Evolutionary conservation across 2,797 vertebrate species (phyloP).

Genomic region (Ataeniobius toweri): DNA sequence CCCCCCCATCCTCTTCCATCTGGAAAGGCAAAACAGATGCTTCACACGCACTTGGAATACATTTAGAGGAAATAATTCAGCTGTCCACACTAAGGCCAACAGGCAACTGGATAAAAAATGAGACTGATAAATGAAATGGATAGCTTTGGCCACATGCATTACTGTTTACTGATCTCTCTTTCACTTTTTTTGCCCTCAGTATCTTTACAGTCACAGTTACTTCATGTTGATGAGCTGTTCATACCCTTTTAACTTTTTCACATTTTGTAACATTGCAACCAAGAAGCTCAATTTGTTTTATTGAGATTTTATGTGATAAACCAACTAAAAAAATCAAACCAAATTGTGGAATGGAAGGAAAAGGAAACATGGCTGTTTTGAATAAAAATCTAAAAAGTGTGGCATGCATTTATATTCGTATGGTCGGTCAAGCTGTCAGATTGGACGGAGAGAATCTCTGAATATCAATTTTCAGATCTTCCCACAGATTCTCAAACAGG

Average conservation of each 20-base stretch:
- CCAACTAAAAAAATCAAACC: too few species aligned
- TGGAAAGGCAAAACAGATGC: slow-evolving; percentile 31
- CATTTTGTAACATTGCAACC: background rate
- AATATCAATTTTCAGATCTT: too few species aligned
- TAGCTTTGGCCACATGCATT: background rate
- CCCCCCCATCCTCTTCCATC: slow-evolving; percentile 29
- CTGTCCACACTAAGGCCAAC: background rate
- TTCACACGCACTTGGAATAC: slow-evolving; percentile 7
- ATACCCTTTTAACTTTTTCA: background rate
- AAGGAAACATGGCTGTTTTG: background rate
- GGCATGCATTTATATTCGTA: background rate
- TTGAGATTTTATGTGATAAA: background rate
- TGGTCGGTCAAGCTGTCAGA: background rate
- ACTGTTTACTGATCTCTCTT: slow-evolving; percentile 1
- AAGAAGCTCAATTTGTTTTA: background rate
- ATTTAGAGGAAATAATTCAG: slow-evolving; percentile 20
- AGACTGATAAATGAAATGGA: background rate
- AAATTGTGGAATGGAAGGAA: background rate
- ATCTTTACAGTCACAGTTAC: background rate
- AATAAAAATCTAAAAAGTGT: background rate
- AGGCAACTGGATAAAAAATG: background rate
- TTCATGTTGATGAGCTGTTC: background rate
- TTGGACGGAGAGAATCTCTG: background rate
- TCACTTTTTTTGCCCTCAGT: background rate
- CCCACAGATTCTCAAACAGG: too few species aligned